Percentiles rank a stretch among this genome's conserved stretches.
Conservation (phyloP, 1,140 invertebrate genomes). For the Hyles euphorbiae region DNA sequence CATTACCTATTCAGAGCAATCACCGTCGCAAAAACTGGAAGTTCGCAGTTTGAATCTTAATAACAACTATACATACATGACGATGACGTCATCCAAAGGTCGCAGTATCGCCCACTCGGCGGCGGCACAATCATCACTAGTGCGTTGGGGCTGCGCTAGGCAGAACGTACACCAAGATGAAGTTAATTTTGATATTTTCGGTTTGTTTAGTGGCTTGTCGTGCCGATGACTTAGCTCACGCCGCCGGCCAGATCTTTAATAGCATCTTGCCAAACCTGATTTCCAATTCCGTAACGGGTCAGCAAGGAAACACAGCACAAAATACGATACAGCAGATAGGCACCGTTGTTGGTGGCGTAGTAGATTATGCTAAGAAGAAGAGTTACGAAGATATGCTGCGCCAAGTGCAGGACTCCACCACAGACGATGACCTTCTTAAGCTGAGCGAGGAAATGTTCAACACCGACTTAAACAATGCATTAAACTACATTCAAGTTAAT, state of each 20-base stretch:
- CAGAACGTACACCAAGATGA: slow-evolving; percentile 53
- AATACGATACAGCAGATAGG: slow-evolving; percentile 62
- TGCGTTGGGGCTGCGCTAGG: slow-evolving; percentile 52
- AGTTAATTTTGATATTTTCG: slow-evolving; percentile 38
- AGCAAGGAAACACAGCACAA: slow-evolving; percentile 50
- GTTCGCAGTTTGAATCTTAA: slow-evolving; percentile 55
- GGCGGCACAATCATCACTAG: slow-evolving; percentile 57
- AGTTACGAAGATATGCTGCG: slow-evolving; percentile 62
- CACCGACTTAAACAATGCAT: slow-evolving; percentile 63
- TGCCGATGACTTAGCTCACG: slow-evolving; percentile 55
- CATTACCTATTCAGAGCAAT: slow-evolving; percentile 44
- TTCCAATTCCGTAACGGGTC: slow-evolving; percentile 46
- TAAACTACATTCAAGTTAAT: slow-evolving; percentile 66
- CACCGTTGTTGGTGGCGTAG: slow-evolving; percentile 63
- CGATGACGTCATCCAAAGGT: slow-evolving; percentile 65
- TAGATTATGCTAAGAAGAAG: slow-evolving; percentile 68
- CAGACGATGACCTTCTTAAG: slow-evolving; percentile 58
- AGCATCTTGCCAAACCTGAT: slow-evolving; percentile 63
- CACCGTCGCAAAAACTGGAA: slow-evolving; percentile 53
- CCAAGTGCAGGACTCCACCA: slow-evolving; percentile 57
- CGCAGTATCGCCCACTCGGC: slow-evolving; percentile 47
- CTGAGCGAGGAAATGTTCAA: slow-evolving; percentile 70
- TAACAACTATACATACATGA: slow-evolving; percentile 36
- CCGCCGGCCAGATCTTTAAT: slow-evolving; percentile 66
- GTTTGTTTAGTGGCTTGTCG: slow-evolving; percentile 36